phyloP scores from a whole-genome alignment of 2,113 vertebrate species.

The Thomomys bottae region DNA sequence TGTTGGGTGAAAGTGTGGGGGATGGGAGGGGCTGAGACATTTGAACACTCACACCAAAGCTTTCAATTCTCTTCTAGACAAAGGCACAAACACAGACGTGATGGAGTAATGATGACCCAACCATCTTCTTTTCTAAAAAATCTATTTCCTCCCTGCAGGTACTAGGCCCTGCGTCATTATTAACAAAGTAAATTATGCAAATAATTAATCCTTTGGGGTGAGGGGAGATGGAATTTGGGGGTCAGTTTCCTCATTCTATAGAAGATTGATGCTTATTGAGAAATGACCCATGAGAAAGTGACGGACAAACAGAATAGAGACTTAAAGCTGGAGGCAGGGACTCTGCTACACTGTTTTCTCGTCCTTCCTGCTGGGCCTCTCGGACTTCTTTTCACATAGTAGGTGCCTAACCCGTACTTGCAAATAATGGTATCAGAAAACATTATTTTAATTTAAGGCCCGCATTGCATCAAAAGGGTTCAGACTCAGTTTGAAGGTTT shows the following conservation, averaged over 20 bases:
- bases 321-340: not conserved
- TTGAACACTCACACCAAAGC: slow-evolving; percentile 66
- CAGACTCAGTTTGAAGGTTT: not conserved
- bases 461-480: not conserved
- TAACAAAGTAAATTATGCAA: slow-evolving; percentile 76
- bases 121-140: slow-evolving; percentile 69
- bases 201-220: slow-evolving; percentile 71
- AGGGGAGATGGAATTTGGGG: slow-evolving; percentile 58
- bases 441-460: not conserved
- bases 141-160: slow-evolving; percentile 72
- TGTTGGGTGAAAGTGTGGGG: slow-evolving; percentile 70
- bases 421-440: not conserved
- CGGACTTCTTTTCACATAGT: not conserved
- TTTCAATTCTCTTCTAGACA: slow-evolving; percentile 69
- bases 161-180: slow-evolving; percentile 40
- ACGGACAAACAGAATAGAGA: not conserved
- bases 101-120: slow-evolving; percentile 60
- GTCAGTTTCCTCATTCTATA: slow-evolving; percentile 65
- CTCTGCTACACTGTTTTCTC: not conserved
- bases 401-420: not conserved
- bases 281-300: slow-evolving; percentile 70
- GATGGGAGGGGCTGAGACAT: slow-evolving; percentile 52
- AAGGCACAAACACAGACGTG: slow-evolving; percentile 59
- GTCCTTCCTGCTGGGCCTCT: not conserved
- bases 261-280: slow-evolving; percentile 42